These are phyloP conservation scores for Anoplius nigerrimus DNA, from an alignment of 2,888 invertebrate genomes.

Conservation along the genomic window DNA sequence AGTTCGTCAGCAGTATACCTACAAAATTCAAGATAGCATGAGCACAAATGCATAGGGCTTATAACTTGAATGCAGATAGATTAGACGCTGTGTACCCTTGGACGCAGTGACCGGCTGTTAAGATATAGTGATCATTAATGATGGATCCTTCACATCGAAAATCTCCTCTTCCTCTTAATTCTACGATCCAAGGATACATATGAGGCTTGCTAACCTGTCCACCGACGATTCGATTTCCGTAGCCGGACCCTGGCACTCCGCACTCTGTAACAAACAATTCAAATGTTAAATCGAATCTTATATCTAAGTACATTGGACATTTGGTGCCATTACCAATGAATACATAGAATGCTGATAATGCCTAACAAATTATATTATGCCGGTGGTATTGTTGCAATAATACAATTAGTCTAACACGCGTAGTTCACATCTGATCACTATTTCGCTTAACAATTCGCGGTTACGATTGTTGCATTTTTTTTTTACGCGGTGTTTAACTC, in stretches of 20 bases:
- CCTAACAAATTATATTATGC: too few relatives aligned
- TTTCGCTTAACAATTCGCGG: too few relatives aligned
- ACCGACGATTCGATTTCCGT: slow-evolving; percentile 77
- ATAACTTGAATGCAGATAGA: not conserved
- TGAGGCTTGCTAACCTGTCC: slow-evolving; percentile 76
- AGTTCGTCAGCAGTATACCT: not conserved
- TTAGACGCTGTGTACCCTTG: slow-evolving; percentile 74
- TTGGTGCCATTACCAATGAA: too few relatives aligned
- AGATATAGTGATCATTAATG: slow-evolving; percentile 77
- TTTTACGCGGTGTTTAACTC: too few relatives aligned
- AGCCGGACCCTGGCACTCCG: not conserved
- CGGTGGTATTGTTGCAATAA: too few relatives aligned
- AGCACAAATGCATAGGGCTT: not conserved
- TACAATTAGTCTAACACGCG: too few relatives aligned
- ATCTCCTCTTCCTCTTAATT: slow-evolving; percentile 73
- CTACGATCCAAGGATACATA: slow-evolving; percentile 78
- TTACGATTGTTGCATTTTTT: too few relatives aligned
- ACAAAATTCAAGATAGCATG: not conserved
- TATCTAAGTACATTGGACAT: too few relatives aligned
- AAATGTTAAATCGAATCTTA: too few relatives aligned
- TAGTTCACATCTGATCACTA: too few relatives aligned
- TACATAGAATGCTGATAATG: too few relatives aligned
- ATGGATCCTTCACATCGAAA: slow-evolving; percentile 78
- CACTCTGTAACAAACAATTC: too few relatives aligned
- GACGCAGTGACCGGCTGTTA: slow-evolving; percentile 80